These are phyloP conservation scores for Sarcophaga peregrina DNA, from an alignment of 1,140 invertebrate genomes.

Conservation along the genomic window DNA sequence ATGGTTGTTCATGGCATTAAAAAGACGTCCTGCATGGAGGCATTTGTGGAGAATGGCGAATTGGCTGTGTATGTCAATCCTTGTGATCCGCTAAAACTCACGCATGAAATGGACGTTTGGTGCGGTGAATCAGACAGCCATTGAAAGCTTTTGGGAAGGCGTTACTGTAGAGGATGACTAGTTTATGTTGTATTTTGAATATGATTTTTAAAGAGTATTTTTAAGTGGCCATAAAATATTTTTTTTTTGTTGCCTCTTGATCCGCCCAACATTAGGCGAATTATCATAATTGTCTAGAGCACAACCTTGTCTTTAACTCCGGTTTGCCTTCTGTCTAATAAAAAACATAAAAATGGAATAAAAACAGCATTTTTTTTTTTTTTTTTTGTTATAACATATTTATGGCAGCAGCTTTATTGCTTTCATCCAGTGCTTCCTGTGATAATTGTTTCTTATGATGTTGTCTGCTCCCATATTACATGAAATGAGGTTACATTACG, in stretches of 20 bases:
- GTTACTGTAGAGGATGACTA: slow-evolving; percentile 8
- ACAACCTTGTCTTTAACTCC: too few relatives aligned
- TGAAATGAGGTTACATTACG: too few relatives aligned
- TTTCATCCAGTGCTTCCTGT: neutral
- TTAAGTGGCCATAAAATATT: slow-evolving; percentile 34
- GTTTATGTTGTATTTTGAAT: too few relatives aligned
- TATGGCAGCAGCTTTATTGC: too few relatives aligned
- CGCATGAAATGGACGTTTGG: slow-evolving; percentile 86
- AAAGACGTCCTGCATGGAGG: too few relatives aligned
- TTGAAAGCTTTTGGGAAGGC: slow-evolving; percentile 52
- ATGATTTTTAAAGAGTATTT: neutral
- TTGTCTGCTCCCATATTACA: too few relatives aligned
- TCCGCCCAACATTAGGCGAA: too few relatives aligned
- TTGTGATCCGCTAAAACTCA: slow-evolving; percentile 79
- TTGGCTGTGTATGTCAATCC: too few relatives aligned
- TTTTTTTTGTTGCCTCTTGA: neutral
- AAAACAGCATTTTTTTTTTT: slow-evolving; percentile 27
- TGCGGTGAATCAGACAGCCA: slow-evolving; percentile 74
- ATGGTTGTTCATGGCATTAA: too few relatives aligned
- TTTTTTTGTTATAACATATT: neutral
- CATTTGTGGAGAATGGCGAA: too few relatives aligned
- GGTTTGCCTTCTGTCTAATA: too few relatives aligned
- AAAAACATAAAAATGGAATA: slow-evolving; percentile 31
- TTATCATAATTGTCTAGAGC: too few relatives aligned
- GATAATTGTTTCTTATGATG: neutral